These are phyloP conservation scores for Drosophila mayaguana DNA, from an alignment of 2,888 invertebrate genomes.

Conservation along the genomic window DNA sequence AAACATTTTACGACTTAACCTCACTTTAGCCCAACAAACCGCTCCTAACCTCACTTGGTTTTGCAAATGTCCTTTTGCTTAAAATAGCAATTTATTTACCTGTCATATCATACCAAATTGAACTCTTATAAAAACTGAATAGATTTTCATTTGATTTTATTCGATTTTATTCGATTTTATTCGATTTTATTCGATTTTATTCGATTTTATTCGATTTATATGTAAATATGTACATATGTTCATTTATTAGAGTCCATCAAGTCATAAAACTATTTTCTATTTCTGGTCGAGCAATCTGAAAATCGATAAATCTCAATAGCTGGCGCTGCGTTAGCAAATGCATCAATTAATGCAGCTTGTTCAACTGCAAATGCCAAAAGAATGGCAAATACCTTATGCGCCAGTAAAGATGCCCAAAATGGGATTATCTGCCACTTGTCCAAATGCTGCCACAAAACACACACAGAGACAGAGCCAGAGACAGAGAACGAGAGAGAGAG, in stretches of 20 bases:
- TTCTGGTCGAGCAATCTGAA: background rate
- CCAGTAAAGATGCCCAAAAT: conserved; percentile 7
- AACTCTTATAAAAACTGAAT: background rate
- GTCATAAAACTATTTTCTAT: background rate
- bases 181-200: background rate
- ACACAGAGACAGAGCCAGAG: background rate
- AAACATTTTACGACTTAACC: background rate
- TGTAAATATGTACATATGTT: background rate
- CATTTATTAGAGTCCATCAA: background rate
- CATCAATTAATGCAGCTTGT: conserved; percentile 23
- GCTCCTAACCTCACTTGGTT: background rate
- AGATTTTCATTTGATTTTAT: background rate
- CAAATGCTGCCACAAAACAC: conserved; percentile 6
- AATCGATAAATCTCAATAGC: conserved; percentile 4
- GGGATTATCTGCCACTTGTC: conserved; percentile 16
- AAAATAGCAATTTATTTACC: background rate
- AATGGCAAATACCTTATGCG: conserved; percentile 30
- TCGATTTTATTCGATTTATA: background rate
- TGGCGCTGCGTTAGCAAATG: conserved; percentile 5
- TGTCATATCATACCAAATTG: background rate
- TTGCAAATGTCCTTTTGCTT: background rate
- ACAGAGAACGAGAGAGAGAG: background rate
- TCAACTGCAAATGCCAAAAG: conserved; percentile 31
- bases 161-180: background rate
- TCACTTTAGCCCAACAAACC: background rate